phyloP scores from a whole-genome alignment of 2,888 invertebrate genomes.

The Athrips mouffetella region DNA sequence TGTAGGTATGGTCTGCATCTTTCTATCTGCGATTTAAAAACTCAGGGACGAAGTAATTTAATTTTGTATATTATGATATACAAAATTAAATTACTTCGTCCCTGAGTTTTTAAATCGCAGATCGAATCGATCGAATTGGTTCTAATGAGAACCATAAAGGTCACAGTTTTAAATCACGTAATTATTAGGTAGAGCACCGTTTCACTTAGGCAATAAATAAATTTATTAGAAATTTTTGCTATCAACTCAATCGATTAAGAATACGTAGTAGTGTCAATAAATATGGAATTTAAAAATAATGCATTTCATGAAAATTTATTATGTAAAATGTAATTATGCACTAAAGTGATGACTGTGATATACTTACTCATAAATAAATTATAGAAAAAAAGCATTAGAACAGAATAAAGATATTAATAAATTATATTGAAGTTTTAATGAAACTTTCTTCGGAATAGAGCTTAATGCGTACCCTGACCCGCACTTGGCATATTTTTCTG shows the following conservation, averaged over 20 bases:
- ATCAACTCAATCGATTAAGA: constrained; percentile 15
- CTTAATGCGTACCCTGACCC: too few relatives aligned
- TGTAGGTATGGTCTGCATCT: too few relatives aligned
- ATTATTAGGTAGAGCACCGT: constrained; percentile 34
- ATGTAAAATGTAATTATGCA: constrained; percentile 40
- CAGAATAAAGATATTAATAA: constrained; percentile 27
- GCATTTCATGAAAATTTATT: constrained; percentile 35
- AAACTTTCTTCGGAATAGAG: too few relatives aligned
- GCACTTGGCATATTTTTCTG: too few relatives aligned
- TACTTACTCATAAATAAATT: constrained; percentile 66
- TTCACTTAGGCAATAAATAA: constrained; percentile 32
- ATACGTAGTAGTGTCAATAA: constrained; percentile 29
- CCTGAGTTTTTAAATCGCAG: too few relatives aligned
- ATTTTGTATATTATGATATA: too few relatives aligned
- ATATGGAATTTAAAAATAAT: constrained; percentile 31
- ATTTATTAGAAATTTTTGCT: constrained; percentile 13
- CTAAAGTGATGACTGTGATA: constrained; percentile 78
- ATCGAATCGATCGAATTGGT: too few relatives aligned
- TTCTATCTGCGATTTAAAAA: too few relatives aligned
- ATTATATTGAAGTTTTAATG: constrained; percentile 11
- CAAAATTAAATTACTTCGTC: too few relatives aligned
- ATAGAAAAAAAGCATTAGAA: constrained; percentile 64
- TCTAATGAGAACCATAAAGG: not conserved
- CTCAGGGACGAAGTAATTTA: too few relatives aligned
- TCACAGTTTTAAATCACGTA: constrained; percentile 8